Evolutionary conservation across 1,140 invertebrate genomes (phyloP).

Genomic region (Cotesia glomerata): DNA sequence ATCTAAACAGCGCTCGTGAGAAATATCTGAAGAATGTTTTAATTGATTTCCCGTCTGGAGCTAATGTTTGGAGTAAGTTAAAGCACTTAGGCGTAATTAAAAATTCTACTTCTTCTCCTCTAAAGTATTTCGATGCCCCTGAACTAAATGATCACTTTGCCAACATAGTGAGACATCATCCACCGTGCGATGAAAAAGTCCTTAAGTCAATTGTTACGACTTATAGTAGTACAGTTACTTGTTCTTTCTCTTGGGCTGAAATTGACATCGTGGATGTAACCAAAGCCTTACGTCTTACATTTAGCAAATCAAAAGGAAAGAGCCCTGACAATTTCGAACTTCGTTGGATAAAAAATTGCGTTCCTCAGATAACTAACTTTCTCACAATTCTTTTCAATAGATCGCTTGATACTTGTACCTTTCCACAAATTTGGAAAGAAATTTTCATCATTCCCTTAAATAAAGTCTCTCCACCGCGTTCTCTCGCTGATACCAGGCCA

Average conservation of each 20-base stretch:
- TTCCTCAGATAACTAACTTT: background rate
- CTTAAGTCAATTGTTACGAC: background rate
- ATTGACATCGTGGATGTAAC: background rate
- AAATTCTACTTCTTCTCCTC: background rate
- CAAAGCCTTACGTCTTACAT: no score
- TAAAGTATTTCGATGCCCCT: background rate
- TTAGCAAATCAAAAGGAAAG: background rate
- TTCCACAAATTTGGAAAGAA: background rate
- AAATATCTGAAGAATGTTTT: no score
- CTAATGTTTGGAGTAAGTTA: background rate
- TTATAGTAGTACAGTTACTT: background rate
- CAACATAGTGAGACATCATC: background rate
- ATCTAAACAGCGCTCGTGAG: no score
- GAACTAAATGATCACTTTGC: background rate
- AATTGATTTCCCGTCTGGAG: no score
- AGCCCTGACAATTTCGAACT: background rate
- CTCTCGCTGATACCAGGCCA: background rate
- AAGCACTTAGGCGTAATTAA: background rate
- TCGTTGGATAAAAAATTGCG: background rate
- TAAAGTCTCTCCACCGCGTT: background rate
- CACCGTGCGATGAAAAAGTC: background rate
- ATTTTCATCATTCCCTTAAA: background rate
- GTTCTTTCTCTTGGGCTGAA: background rate
- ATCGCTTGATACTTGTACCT: background rate
- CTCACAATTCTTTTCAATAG: background rate